Conservation (phyloP, 2,797 vertebrate species). For the Tadarida brasiliensis region DNA sequence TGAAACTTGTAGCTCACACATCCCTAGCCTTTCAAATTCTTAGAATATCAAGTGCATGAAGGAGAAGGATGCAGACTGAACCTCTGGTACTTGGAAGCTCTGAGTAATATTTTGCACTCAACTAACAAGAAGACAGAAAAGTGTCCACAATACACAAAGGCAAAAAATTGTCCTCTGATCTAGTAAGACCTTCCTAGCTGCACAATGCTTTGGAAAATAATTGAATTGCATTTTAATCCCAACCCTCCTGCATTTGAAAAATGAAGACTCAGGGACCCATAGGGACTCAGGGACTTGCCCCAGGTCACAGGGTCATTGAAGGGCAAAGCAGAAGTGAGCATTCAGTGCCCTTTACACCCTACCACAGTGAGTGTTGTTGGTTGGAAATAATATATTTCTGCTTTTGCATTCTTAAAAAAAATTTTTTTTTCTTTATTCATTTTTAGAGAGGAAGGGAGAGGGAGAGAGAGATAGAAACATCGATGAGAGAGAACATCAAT, state of each 20-base stretch:
- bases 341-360: neutral
- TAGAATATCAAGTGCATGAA: neutral
- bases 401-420: neutral
- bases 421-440: no score
- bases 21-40: neutral
- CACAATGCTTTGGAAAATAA: slow-evolving; percentile 31
- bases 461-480: no score
- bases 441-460: no score
- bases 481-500: no score
- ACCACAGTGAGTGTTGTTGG: neutral
- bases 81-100: neutral
- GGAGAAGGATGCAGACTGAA: neutral
- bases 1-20: neutral
- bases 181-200: neutral
- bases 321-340: neutral
- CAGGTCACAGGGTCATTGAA: neutral
- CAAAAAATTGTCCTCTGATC: neutral
- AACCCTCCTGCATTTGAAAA: slow-evolving; percentile 15
- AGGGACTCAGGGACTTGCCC: neutral
- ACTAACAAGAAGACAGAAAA: neutral
- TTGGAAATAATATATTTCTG: slow-evolving; percentile 37
- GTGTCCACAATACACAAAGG: neutral
- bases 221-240: neutral
- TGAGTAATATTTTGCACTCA: neutral
- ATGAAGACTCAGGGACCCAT: neutral